phyloP scores from a whole-genome alignment of 2,797 vertebrate species.

The Remorina albescens region DNA sequence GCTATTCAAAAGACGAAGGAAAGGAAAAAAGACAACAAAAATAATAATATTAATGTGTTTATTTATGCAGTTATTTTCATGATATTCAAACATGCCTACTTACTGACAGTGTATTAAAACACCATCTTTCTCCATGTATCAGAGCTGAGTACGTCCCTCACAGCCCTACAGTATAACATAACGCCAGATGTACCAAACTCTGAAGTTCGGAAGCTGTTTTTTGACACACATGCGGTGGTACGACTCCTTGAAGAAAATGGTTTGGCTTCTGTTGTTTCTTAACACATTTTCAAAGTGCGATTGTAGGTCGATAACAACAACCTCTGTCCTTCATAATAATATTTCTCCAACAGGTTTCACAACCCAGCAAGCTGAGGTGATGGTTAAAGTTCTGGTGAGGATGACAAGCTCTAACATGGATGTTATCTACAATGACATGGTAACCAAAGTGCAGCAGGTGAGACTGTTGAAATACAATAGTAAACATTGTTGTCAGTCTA shows the following conservation, averaged over 20 bases:
- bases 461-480: slow-evolving; percentile 29
- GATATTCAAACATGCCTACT: no score
- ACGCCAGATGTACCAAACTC: slow-evolving; percentile 74
- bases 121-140: slow-evolving; percentile 14
- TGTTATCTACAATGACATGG: slow-evolving; percentile 92
- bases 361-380: slow-evolving; percentile 89
- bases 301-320: not conserved
- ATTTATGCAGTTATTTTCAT: no score
- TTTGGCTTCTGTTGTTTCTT: slow-evolving; percentile 63
- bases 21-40: no score
- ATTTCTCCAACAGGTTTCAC: slow-evolving; percentile 86
- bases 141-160: slow-evolving; percentile 83
- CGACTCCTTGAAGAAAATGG: slow-evolving; percentile 91
- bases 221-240: slow-evolving; percentile 94
- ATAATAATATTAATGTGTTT: no score
- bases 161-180: slow-evolving; percentile 77
- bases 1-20: no score
- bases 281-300: not conserved
- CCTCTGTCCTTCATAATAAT: not conserved
- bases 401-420: slow-evolving; percentile 92
- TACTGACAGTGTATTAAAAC: not conserved
- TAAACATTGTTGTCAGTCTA: no score
- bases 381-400: slow-evolving; percentile 89
- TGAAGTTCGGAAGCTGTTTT: slow-evolving; percentile 86
- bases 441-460: slow-evolving; percentile 96